Conservation (phyloP, 2,113 vertebrate genomes). For the Aphyosemion australe region DNA sequence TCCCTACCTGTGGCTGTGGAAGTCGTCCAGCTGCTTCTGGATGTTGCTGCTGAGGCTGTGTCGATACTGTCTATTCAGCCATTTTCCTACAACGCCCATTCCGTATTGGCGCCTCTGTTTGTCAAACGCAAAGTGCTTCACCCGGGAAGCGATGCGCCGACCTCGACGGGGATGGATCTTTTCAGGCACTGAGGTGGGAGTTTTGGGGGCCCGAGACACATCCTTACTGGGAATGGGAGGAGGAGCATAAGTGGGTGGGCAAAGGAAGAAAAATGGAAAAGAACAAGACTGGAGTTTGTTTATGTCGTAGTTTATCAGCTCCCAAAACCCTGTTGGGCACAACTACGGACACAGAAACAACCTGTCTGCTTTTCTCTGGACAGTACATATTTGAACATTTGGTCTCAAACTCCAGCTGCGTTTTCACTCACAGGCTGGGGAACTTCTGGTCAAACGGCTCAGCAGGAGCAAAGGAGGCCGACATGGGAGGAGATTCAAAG, state of each 20-base stretch:
- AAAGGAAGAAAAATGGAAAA: not conserved
- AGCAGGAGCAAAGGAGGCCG: conserved; percentile 74
- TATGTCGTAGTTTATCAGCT: no score
- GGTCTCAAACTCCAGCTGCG: not conserved
- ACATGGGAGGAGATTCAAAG: conserved; percentile 92
- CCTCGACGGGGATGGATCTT: conserved; percentile 72
- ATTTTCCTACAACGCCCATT: conserved; percentile 93
- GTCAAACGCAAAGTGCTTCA: conserved; percentile 94
- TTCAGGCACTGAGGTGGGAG: not conserved
- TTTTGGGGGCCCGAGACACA: conserved; percentile 22
- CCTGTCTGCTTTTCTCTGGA: no score
- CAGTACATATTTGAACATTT: no score
- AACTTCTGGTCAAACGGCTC: conserved; percentile 73
- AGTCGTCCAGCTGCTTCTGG: conserved; percentile 90
- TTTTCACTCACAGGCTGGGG: conserved; percentile 79
- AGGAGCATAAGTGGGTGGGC: not conserved
- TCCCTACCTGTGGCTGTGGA: conserved; percentile 90
- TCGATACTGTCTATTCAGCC: conserved; percentile 91
- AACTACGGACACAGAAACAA: no score
- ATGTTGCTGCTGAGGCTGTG: conserved; percentile 91
- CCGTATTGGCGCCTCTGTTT: conserved; percentile 91
- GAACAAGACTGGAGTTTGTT: not conserved
- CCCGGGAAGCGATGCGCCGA: conserved; percentile 87
- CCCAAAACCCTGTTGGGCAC: no score
- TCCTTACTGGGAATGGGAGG: conserved; percentile 80